Evolutionary conservation across 2,888 invertebrate species (phyloP).

Genomic region (Halictus ligatus): DNA sequence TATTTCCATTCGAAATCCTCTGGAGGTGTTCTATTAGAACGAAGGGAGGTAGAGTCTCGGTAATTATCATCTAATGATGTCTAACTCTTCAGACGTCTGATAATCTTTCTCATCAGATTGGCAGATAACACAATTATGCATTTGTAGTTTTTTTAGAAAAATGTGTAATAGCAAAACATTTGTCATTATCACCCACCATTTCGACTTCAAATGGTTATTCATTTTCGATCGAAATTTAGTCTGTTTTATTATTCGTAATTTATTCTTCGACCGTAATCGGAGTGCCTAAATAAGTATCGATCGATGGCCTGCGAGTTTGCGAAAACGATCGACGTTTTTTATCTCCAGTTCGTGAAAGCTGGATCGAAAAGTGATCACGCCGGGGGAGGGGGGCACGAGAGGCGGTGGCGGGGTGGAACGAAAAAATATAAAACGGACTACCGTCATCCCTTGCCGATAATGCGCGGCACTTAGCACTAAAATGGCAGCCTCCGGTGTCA

Average conservation of each 20-base stretch:
- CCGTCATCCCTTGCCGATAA: constrained; percentile 74
- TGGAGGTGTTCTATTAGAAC: neutral
- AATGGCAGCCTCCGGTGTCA: constrained; percentile 78
- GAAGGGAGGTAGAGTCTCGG: neutral
- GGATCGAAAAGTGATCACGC: constrained; percentile 10
- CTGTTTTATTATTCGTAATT: neutral
- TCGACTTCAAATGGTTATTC: too few species aligned
- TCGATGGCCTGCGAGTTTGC: constrained; percentile 6
- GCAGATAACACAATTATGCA: too few species aligned
- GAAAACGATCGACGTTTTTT: constrained; percentile 2
- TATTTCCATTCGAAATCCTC: neutral
- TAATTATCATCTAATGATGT: neutral
- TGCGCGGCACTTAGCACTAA: constrained; percentile 76
- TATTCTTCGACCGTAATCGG: constrained; percentile 15
- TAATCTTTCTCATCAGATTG: neutral
- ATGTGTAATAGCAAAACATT: too few species aligned
- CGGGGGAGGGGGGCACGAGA: neutral
- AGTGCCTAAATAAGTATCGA: constrained; percentile 17
- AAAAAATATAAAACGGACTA: constrained; percentile 58
- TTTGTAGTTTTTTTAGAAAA: too few species aligned
- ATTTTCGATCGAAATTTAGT: neutral
- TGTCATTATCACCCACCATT: too few species aligned
- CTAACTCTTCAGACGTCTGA: neutral
- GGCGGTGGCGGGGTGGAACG: neutral
- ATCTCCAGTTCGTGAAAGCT: neutral